Percentiles rank a stretch among this genome's conserved stretches.
Conservation (phyloP, 1,140 invertebrate species). For the Chrysoperla carnea region DNA sequence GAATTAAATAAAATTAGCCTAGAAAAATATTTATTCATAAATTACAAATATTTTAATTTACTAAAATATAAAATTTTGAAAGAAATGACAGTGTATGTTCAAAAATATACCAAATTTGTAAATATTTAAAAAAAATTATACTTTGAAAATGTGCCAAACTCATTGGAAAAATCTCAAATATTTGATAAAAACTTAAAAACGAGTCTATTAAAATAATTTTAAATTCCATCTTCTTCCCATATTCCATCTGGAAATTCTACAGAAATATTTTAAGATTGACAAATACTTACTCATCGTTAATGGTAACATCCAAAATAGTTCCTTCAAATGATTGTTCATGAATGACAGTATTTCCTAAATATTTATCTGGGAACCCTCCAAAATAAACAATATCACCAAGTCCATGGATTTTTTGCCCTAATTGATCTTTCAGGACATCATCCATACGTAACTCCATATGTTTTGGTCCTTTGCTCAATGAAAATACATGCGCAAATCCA, state of each 20-base stretch:
- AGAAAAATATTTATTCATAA: constrained; percentile 8
- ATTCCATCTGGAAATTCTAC: too few relatives aligned
- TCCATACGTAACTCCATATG: constrained; percentile 42
- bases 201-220: too few relatives aligned
- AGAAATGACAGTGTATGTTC: neutral
- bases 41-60: neutral
- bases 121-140: constrained; percentile 1
- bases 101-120: neutral
- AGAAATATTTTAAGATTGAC: neutral
- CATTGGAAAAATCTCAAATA: too few relatives aligned
- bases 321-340: constrained; percentile 23
- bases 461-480: constrained; percentile 30
- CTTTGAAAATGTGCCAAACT: too few relatives aligned
- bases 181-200: too few relatives aligned
- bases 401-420: neutral
- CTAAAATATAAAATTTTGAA: constrained; percentile 1
- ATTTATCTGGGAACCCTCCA: constrained; percentile 37
- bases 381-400: constrained; percentile 31
- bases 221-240: too few relatives aligned
- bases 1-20: constrained; percentile 46
- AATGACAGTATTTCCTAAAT: constrained; percentile 31
- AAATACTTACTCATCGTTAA: constrained; percentile 52
- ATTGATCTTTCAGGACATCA: constrained; percentile 29
- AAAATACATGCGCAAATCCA: constrained; percentile 39
- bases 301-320: constrained; percentile 61